Conservation (phyloP, 2,113 vertebrate genomes). For the Lichenostomus cassidix region DNA sequence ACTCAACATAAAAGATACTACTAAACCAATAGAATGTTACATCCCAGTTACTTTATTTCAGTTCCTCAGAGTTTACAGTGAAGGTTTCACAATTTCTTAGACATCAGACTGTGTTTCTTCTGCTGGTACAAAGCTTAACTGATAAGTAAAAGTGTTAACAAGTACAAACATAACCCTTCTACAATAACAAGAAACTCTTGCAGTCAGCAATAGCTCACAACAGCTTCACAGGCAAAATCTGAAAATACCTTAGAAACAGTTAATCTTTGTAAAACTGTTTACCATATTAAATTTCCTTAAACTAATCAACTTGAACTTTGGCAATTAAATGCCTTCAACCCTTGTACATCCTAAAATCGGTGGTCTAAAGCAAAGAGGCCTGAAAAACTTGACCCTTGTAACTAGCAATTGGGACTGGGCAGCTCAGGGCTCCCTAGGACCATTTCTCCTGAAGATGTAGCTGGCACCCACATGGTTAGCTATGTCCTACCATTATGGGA, state of each 20-base stretch:
- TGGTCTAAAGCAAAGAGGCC: neutral
- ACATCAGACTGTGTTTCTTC: neutral
- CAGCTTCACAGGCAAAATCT: neutral
- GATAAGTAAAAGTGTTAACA: neutral
- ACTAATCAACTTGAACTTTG: neutral
- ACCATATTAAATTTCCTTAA: neutral
- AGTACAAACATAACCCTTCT: neutral
- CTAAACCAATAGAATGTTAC: neutral
- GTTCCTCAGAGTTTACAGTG: neutral
- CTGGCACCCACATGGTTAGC: neutral
- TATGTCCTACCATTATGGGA: neutral
- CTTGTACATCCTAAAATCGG: neutral
- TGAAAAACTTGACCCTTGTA: neutral
- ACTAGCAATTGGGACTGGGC: neutral
- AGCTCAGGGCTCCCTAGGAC: neutral
- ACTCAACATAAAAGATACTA: neutral
- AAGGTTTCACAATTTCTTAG: neutral
- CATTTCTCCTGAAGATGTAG: neutral
- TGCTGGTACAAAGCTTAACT: neutral
- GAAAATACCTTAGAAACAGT: neutral
- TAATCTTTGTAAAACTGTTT: neutral
- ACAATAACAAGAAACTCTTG: neutral
- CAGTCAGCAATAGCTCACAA: neutral
- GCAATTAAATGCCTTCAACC: neutral
- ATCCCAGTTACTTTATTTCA: neutral